Conservation (phyloP, 2,888 invertebrate genomes). For the Volucella zonaria region DNA sequence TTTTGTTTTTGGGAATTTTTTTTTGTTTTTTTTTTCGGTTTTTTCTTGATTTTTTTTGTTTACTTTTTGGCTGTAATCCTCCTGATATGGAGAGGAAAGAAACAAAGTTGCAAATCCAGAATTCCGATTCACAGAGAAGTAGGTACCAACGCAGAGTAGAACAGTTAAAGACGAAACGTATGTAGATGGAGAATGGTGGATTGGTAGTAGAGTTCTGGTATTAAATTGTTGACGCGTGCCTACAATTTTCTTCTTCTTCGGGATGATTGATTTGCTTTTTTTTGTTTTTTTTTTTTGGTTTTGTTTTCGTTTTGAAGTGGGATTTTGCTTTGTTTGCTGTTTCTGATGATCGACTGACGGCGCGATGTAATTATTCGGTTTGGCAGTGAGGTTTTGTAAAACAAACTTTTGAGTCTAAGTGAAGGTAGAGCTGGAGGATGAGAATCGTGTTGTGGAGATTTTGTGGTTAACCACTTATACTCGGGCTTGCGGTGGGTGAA, state of each 20-base stretch:
- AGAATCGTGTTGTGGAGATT: conserved; percentile 55
- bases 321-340: neutral
- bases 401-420: conserved; percentile 45
- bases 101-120: conserved; percentile 44
- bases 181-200: conserved; percentile 33
- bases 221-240: conserved; percentile 73
- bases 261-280: conserved; percentile 45
- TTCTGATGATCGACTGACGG: neutral
- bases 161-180: conserved; percentile 47
- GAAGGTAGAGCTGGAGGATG: conserved; percentile 4
- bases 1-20: conserved; percentile 51
- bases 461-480: conserved; percentile 66
- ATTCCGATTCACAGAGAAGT: conserved; percentile 28
- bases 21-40: conserved; percentile 5
- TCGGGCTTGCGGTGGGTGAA: conserved; percentile 37
- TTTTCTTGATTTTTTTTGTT: conserved; percentile 10
- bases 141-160: conserved; percentile 32
- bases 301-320: neutral
- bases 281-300: conserved; percentile 19
- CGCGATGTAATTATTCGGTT: conserved; percentile 53
- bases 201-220: conserved; percentile 38
- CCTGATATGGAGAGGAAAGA: neutral
- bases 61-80: too few relatives aligned
- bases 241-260: conserved; percentile 54
- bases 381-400: conserved; percentile 54